phyloP scores from a whole-genome alignment of 1,140 invertebrate genomes.

The Drosophila kohkoa region DNA sequence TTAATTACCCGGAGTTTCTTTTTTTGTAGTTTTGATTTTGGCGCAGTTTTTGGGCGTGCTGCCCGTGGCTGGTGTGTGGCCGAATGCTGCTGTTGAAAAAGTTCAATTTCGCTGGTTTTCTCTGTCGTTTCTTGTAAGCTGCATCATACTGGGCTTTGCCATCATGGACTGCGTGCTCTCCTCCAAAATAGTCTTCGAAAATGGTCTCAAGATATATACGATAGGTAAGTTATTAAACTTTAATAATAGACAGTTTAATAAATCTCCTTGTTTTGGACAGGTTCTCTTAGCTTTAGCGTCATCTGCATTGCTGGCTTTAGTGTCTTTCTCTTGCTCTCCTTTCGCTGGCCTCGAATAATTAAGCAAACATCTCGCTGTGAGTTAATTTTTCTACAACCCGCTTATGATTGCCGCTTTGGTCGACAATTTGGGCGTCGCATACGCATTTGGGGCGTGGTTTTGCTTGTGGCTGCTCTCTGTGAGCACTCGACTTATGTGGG shows the following conservation, averaged over 20 bases:
- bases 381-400: slow-evolving; percentile 59
- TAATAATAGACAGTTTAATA: neutral
- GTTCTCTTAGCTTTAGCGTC: slow-evolving; percentile 75
- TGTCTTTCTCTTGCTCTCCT: slow-evolving; percentile 62
- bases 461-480: slow-evolving; percentile 57
- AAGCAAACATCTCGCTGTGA: slow-evolving; percentile 61
- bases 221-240: slow-evolving; percentile 54
- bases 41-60: slow-evolving; percentile 72
- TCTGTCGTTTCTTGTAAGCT: slow-evolving; percentile 44
- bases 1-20: neutral
- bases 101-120: slow-evolving; percentile 70
- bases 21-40: slow-evolving; percentile 59
- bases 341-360: slow-evolving; percentile 68
- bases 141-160: slow-evolving; percentile 57
- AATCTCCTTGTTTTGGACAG: slow-evolving; percentile 23
- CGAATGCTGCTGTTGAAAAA: slow-evolving; percentile 39
- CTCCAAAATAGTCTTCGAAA: slow-evolving; percentile 58
- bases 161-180: slow-evolving; percentile 64
- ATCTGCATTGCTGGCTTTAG: slow-evolving; percentile 70
- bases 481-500: slow-evolving; percentile 73
- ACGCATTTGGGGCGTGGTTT: slow-evolving; percentile 52
- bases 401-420: slow-evolving; percentile 55
- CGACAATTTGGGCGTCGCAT: slow-evolving; percentile 54
- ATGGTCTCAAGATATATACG: slow-evolving; percentile 73
- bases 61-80: slow-evolving; percentile 67